phyloP scores from a whole-genome alignment of 2,888 invertebrate species.

The Drosophila mimica region DNA sequence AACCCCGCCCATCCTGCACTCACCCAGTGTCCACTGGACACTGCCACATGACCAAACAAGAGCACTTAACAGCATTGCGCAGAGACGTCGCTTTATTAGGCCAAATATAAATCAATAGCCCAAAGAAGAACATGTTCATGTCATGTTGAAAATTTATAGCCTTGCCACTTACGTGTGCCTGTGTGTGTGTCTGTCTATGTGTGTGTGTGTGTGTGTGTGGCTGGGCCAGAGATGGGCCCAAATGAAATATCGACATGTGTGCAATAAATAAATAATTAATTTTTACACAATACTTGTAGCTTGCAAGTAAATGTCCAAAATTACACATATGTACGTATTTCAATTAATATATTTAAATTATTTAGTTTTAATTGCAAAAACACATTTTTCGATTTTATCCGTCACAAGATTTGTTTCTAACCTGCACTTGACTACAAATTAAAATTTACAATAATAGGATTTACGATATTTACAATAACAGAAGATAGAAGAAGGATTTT shows the following conservation, averaged over 20 bases:
- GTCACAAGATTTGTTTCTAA: neutral
- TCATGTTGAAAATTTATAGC: constrained; percentile 65
- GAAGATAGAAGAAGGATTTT: neutral
- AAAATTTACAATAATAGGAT: neutral
- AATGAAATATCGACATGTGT: constrained; percentile 27
- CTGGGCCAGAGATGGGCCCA: neutral
- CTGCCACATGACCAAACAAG: constrained; percentile 5
- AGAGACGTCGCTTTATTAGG: constrained; percentile 49
- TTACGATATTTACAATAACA: too few species aligned
- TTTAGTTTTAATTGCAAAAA: neutral
- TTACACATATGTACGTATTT: constrained; percentile 24
- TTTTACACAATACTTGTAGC: neutral
- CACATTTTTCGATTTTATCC: neutral
- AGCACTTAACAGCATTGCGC: constrained; percentile 55
- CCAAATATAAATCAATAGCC: constrained; percentile 62
- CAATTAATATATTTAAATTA: neutral
- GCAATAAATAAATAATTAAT: constrained; percentile 40
- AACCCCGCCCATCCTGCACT: neutral
- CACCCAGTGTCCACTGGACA: neutral
- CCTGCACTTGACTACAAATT: neutral
- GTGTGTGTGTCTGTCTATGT: neutral
- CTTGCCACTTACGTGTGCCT: constrained; percentile 40
- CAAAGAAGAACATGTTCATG: constrained; percentile 43
- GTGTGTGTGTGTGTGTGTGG: neutral
- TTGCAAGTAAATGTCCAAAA: constrained; percentile 11